A percentile compares a stretch with the other conserved stretches of the same genome.
phyloP scores from a whole-genome alignment of 2,113 vertebrate genomes.

The Syrrhaptes paradoxus region DNA sequence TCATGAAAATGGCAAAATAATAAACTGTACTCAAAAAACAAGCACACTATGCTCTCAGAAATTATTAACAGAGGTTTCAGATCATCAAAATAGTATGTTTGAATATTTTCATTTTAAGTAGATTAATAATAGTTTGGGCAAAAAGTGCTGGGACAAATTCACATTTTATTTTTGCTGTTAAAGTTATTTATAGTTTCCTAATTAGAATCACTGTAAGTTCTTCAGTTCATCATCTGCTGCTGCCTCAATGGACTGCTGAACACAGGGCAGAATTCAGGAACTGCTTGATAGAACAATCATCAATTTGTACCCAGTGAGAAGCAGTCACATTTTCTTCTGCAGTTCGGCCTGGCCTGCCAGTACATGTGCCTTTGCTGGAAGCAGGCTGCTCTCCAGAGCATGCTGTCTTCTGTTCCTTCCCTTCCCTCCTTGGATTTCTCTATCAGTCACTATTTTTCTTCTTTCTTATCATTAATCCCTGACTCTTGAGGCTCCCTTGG shows the following conservation, averaged over 20 bases:
- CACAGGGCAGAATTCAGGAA: background rate
- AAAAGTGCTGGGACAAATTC: background rate
- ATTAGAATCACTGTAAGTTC: background rate
- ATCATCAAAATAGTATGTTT: background rate
- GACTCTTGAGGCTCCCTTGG: background rate
- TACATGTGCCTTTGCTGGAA: fast-evolving
- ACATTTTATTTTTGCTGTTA: background rate
- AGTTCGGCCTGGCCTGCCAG: background rate
- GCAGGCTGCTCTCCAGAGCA: background rate
- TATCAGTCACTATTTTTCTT: background rate
- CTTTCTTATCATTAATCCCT: background rate
- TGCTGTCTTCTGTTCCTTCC: background rate
- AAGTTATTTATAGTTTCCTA: background rate
- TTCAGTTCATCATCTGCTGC: background rate
- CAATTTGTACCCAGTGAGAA: background rate
- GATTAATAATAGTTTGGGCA: background rate
- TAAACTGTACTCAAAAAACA: background rate
- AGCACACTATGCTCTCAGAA: background rate
- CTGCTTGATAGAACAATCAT: background rate
- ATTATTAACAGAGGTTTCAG: background rate
- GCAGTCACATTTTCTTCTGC: background rate
- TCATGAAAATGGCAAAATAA: background rate
- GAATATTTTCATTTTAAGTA: background rate
- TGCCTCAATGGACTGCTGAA: background rate
- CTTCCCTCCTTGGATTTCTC: background rate